Conservation (phyloP, 2,113 vertebrate species). For the human (Homo sapiens) region DNA sequence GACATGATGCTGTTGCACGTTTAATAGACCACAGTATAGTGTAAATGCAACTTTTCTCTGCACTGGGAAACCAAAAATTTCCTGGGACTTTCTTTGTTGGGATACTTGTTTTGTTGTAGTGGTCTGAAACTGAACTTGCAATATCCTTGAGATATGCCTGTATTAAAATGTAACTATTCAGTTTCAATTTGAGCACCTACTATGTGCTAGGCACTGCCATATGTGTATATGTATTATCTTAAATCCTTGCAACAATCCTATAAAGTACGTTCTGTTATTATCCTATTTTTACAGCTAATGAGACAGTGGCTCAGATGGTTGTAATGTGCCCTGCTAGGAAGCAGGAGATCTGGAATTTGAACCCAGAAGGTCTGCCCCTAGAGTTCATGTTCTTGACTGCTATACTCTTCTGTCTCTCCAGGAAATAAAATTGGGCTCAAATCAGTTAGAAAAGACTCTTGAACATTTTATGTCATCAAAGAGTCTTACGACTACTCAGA, state of each 20-base stretch:
- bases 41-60: neutral
- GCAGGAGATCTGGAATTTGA: constrained; percentile 9
- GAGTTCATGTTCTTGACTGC: neutral
- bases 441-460: neutral
- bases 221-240: neutral
- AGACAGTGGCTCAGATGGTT: neutral
- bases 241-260: neutral
- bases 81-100: neutral
- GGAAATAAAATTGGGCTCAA: neutral
- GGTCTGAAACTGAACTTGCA: neutral
- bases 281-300: neutral
- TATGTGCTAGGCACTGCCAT: neutral
- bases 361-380: neutral
- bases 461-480: neutral
- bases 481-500: neutral
- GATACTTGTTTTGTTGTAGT: neutral
- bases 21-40: neutral
- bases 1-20: neutral
- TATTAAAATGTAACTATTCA: neutral
- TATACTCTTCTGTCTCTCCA: neutral
- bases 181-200: neutral
- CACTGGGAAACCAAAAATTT: neutral
- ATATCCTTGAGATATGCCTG: neutral
- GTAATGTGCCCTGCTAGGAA: neutral
- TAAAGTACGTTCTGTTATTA: neutral